phyloP scores from a whole-genome alignment of 2,888 invertebrate species.

The Drosophila silvestris region DNA sequence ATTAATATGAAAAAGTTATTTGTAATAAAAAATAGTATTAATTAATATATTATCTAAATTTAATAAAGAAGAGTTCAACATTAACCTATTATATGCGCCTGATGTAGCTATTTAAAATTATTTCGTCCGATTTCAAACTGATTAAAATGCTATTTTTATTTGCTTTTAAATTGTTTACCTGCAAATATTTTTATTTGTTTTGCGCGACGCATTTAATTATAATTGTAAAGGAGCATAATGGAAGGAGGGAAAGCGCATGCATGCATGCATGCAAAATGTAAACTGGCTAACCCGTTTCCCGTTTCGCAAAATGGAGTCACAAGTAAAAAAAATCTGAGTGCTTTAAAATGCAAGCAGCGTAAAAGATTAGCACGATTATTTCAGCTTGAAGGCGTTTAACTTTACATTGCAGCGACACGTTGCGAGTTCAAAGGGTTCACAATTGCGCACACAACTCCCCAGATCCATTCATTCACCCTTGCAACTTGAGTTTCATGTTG shows the following conservation, averaged over 20 bases:
- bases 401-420: conserved; percentile 57
- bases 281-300: conserved; percentile 12
- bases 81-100: background rate
- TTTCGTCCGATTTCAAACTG: conserved; percentile 29
- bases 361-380: conserved; percentile 82
- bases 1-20: background rate
- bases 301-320: background rate
- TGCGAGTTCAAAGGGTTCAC: conserved; percentile 76
- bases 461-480: conserved; percentile 2
- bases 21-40: background rate
- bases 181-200: conserved; percentile 48
- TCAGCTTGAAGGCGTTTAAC: conserved; percentile 66
- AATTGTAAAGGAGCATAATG: conserved; percentile 50
- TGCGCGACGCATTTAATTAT: conserved; percentile 55
- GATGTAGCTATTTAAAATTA: conserved; percentile 15
- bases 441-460: conserved; percentile 7
- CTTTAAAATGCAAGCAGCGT: conserved; percentile 84
- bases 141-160: conserved; percentile 57
- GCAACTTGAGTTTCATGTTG: conserved; percentile 53
- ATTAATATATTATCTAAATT: background rate
- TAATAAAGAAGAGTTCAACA: background rate
- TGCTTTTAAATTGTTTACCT: conserved; percentile 54
- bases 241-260: conserved; percentile 5
- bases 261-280: conserved; percentile 69
- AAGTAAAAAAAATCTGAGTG: conserved; percentile 29